Evolutionary conservation across 2,113 vertebrate genomes (phyloP).

Genomic region (Xyrauchen texanus): DNA sequence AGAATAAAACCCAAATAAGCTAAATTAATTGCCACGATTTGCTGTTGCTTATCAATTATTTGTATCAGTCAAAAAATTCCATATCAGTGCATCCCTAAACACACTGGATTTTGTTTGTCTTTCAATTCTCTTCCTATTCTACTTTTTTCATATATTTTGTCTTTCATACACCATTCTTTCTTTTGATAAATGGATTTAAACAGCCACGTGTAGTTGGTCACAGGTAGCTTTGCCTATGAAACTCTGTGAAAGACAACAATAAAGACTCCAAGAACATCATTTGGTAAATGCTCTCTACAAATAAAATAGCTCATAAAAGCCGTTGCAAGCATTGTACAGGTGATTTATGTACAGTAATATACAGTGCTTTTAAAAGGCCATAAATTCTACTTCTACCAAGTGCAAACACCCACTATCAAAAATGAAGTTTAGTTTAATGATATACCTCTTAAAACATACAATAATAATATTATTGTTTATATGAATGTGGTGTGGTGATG

Average conservation of each 20-base stretch:
- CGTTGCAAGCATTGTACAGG: slow-evolving; percentile 57
- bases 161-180: too few relatives aligned
- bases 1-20: too few relatives aligned
- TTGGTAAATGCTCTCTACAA: slow-evolving; percentile 71
- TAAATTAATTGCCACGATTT: too few relatives aligned
- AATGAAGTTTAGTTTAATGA: slow-evolving; percentile 58
- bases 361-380: slow-evolving; percentile 33
- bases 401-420: slow-evolving; percentile 57
- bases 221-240: slow-evolving; percentile 61
- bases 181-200: too few relatives aligned
- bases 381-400: slow-evolving; percentile 56
- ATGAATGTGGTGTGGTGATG: background rate
- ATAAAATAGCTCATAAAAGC: slow-evolving; percentile 74
- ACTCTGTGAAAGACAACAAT: slow-evolving; percentile 47
- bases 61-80: too few relatives aligned
- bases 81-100: too few relatives aligned
- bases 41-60: too few relatives aligned
- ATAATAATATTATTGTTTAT: background rate
- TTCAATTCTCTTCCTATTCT: too few relatives aligned
- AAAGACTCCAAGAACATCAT: slow-evolving; percentile 69
- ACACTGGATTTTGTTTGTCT: too few relatives aligned
- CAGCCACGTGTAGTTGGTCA: background rate
- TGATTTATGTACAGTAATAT: slow-evolving; percentile 74
- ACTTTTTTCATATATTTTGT: too few relatives aligned
- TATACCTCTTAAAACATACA: background rate